Conservation (phyloP, 2,888 invertebrate genomes). For the Anthoptus insignis region DNA sequence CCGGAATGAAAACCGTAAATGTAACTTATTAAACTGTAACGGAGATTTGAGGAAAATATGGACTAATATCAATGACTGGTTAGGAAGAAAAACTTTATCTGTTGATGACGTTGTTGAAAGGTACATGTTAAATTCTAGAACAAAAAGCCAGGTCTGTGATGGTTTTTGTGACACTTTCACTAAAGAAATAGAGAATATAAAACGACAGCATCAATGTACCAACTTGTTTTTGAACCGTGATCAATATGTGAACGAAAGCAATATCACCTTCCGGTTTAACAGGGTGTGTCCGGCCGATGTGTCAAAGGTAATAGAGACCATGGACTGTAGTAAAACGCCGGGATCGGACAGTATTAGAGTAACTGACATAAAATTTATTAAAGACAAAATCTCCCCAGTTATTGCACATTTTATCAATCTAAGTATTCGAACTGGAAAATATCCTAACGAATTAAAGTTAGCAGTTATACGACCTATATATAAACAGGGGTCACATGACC, state of each 20-base stretch:
- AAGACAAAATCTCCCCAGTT: slow-evolving; percentile 27
- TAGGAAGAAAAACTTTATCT: slow-evolving; percentile 16
- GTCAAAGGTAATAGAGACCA: slow-evolving; percentile 14
- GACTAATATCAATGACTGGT: slow-evolving; percentile 14
- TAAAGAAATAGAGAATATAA: not conserved
- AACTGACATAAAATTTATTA: slow-evolving; percentile 33
- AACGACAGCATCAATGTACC: not conserved
- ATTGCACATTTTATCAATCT: slow-evolving; percentile 37
- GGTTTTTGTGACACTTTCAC: not conserved
- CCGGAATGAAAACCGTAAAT: slow-evolving; percentile 3
- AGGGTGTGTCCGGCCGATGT: not conserved
- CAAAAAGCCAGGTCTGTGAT: not conserved
- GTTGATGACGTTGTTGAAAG: slow-evolving; percentile 12
- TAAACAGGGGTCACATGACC: slow-evolving; percentile 22
- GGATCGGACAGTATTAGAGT: slow-evolving; percentile 33
- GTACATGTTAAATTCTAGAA: slow-evolving; percentile 2
- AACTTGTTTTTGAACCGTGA: not conserved
- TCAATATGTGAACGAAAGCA: not conserved
- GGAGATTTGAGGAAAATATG: slow-evolving; percentile 21
- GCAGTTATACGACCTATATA: slow-evolving; percentile 34
- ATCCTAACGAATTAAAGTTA: slow-evolving; percentile 25
- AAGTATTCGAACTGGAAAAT: slow-evolving; percentile 18
- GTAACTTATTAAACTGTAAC: slow-evolving; percentile 4
- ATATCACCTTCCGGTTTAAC: not conserved
- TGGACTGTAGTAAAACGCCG: slow-evolving; percentile 31